Evolutionary conservation across 2,888 invertebrate species (phyloP).

Genomic region (Drosophila hamatofila): DNA sequence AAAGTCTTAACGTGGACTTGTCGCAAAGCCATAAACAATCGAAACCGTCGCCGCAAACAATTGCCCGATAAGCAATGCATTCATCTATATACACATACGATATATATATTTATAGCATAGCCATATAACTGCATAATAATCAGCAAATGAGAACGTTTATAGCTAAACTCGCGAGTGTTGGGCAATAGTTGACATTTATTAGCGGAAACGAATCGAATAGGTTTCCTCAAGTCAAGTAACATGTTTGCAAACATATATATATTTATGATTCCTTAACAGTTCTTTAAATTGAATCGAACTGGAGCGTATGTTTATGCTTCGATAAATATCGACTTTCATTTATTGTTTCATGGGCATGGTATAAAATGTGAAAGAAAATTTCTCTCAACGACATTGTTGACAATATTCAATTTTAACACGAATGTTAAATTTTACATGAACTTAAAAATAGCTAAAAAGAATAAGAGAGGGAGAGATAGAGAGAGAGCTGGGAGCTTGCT

Average conservation of each 20-base stretch:
- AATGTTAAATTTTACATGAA: conserved; percentile 6
- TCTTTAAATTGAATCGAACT: background rate
- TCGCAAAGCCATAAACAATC: conserved; percentile 22
- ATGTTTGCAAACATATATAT: background rate
- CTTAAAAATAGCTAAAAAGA: background rate
- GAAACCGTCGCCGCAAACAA: conserved; percentile 7
- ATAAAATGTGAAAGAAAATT: background rate
- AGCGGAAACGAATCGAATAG: conserved; percentile 1
- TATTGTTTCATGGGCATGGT: too few species aligned
- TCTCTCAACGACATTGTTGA: background rate
- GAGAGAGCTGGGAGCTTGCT: background rate
- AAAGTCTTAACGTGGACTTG: conserved; percentile 46
- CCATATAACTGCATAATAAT: conserved; percentile 14
- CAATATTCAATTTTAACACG: background rate
- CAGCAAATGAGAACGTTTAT: background rate
- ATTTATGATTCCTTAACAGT: background rate
- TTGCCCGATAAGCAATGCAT: conserved; percentile 45
- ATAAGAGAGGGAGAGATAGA: background rate
- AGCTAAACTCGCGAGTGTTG: conserved; percentile 16
- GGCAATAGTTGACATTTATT: conserved; percentile 1
- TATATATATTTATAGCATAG: conserved; percentile 8
- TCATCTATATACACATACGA: conserved; percentile 17
- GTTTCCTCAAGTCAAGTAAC: background rate
- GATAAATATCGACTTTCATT: background rate
- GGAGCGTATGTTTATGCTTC: background rate